phyloP scores from a whole-genome alignment of 1,140 invertebrate genomes.

The Drosophila saltans region DNA sequence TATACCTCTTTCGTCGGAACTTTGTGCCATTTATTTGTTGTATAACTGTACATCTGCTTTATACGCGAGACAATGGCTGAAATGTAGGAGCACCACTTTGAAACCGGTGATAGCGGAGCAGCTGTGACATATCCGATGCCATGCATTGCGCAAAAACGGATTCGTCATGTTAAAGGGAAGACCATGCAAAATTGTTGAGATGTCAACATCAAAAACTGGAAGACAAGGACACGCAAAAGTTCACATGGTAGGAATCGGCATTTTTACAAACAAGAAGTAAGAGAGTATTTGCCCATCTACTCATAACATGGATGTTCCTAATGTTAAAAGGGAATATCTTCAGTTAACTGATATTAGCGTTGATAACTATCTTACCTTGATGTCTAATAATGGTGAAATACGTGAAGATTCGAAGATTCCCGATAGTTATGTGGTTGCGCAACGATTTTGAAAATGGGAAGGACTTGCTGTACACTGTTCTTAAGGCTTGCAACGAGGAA shows the following conservation, averaged over 20 bases:
- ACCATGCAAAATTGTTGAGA: slow-evolving; percentile 99
- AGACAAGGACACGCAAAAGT: slow-evolving; percentile 99
- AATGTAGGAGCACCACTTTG: slow-evolving; percentile 91
- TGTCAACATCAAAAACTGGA: slow-evolving; percentile 99
- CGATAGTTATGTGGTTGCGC: slow-evolving; percentile 93
- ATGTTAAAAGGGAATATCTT: slow-evolving; percentile 98
- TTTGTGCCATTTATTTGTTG: too few species aligned
- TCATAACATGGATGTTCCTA: slow-evolving; percentile 99
- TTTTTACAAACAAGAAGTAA: slow-evolving; percentile 96
- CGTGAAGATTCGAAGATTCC: slow-evolving; percentile 98
- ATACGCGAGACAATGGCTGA: slow-evolving; percentile 47
- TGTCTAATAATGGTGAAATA: slow-evolving; percentile 96
- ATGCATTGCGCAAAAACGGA: slow-evolving; percentile 98
- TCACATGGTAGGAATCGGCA: slow-evolving; percentile 99
- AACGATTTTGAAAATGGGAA: slow-evolving; percentile 92
- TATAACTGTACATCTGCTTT: slow-evolving; percentile 15
- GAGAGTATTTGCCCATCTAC: slow-evolving; percentile 99
- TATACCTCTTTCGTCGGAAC: too few species aligned
- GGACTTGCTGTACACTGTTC: slow-evolving; percentile 95
- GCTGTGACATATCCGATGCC: slow-evolving; percentile 98
- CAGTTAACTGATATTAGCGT: slow-evolving; percentile 93
- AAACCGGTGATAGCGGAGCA: slow-evolving; percentile 96
- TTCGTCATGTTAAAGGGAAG: slow-evolving; percentile 98
- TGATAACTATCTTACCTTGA: slow-evolving; percentile 90
- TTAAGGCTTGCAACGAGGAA: slow-evolving; percentile 96